These are phyloP conservation scores for Callipepla squamata DNA, from an alignment of 2,113 vertebrate genomes.

Conservation along the genomic window DNA sequence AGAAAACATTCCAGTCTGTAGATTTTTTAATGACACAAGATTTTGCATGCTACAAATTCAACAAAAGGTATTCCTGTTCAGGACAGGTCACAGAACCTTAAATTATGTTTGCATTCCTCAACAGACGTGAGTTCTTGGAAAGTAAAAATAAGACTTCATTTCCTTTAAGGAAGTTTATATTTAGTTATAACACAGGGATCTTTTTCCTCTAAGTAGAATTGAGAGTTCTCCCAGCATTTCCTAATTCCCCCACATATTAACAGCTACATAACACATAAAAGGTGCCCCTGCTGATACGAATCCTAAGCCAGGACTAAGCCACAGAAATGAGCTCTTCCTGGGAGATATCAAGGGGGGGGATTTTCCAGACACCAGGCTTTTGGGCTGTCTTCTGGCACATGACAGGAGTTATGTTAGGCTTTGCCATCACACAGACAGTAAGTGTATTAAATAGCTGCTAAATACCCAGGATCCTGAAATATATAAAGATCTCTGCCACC, in stretches of 20 bases:
- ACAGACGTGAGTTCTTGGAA: neutral
- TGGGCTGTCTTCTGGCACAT: neutral
- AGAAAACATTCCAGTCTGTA: neutral
- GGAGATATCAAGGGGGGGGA: neutral
- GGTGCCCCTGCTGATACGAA: neutral
- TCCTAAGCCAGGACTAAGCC: neutral
- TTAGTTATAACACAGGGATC: neutral
- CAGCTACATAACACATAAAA: neutral
- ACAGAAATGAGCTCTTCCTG: neutral
- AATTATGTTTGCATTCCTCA: neutral
- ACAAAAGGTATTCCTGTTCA: neutral
- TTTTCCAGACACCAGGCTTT: neutral
- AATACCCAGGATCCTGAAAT: neutral
- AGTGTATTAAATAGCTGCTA: neutral
- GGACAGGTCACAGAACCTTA: neutral
- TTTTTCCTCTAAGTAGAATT: neutral
- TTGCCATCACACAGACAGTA: neutral
- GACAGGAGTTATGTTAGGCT: neutral
- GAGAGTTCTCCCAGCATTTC: neutral
- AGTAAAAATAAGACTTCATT: neutral
- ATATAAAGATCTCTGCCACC: neutral
- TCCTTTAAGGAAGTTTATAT: neutral
- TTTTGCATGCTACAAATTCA: neutral
- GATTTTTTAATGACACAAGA: neutral
- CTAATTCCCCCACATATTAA: neutral